Evolutionary conservation across 2,888 invertebrate genomes (phyloP).

Genomic region (Caenorhabditis becei): DNA sequence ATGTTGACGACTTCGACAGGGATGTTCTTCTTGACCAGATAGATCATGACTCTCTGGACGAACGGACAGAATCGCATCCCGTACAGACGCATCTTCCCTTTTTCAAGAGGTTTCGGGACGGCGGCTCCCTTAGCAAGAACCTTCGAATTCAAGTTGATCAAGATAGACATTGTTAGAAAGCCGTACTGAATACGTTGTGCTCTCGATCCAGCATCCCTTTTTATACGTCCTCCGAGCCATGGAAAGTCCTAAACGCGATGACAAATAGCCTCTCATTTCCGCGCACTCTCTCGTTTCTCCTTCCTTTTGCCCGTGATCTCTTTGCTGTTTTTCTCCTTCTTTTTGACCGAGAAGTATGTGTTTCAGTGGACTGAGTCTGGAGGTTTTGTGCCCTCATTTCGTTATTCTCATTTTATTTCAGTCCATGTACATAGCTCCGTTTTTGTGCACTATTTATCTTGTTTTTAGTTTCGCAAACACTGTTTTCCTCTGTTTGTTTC

Average conservation of each 20-base stretch:
- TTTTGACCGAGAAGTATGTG: background rate
- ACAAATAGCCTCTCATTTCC: background rate
- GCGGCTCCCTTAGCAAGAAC: conserved; percentile 11
- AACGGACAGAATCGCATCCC: conserved; percentile 91
- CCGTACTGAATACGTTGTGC: no score
- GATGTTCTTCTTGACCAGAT: background rate
- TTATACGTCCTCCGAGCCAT: background rate
- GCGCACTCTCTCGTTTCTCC: background rate
- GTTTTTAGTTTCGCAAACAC: no score
- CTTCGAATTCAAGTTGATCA: conserved; percentile 2
- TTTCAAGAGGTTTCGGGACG: conserved; percentile 15
- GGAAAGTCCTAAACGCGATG: background rate
- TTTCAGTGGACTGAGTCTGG: no score
- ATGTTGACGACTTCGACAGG: conserved; percentile 64
- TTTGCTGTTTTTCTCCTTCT: background rate
- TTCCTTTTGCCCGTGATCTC: conserved; percentile 1
- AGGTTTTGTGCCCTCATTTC: no score
- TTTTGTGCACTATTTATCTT: no score
- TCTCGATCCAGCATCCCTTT: no score
- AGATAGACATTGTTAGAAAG: background rate
- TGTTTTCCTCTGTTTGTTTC: no score
- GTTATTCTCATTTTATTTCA: no score
- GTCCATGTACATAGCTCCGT: no score
- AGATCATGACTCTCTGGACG: conserved; percentile 86
- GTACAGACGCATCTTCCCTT: conserved; percentile 87